These are phyloP conservation scores for Ditula angustiorana DNA, from an alignment of 2,888 invertebrate species.

Conservation along the genomic window DNA sequence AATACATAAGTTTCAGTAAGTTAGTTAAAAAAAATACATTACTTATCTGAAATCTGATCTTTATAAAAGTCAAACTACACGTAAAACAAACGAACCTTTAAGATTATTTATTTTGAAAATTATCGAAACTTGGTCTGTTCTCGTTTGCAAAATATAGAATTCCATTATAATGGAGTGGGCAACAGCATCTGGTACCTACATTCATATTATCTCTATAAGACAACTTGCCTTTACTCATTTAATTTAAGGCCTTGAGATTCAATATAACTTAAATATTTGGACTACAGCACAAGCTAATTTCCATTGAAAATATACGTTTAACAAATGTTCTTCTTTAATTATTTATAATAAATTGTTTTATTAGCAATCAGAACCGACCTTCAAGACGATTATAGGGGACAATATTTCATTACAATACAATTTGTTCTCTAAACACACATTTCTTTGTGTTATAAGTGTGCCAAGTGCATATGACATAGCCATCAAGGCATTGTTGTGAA, in stretches of 20 bases:
- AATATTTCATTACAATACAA: slow-evolving; percentile 8
- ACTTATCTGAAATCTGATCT: no score
- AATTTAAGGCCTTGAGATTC: slow-evolving; percentile 4
- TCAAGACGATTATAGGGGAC: not conserved
- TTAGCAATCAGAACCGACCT: not conserved
- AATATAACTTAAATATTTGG: slow-evolving; percentile 1
- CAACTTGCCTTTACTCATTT: slow-evolving; percentile 9
- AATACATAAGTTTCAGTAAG: no score
- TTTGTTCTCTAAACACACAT: slow-evolving; percentile 30
- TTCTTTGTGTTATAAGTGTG: slow-evolving; percentile 45
- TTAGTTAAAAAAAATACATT: no score
- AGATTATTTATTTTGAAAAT: not conserved
- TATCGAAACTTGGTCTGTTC: not conserved
- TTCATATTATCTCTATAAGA: slow-evolving; percentile 9
- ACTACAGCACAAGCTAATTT: not conserved
- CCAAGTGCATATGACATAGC: slow-evolving; percentile 41
- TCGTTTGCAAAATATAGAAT: slow-evolving; percentile 27
- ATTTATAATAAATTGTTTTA: not conserved
- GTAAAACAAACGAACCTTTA: no score
- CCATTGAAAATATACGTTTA: not conserved
- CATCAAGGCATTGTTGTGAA: slow-evolving; percentile 31
- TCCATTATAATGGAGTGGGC: slow-evolving; percentile 23
- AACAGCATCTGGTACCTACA: slow-evolving; percentile 14
- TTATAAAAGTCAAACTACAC: no score
- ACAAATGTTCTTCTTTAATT: not conserved